Evolutionary conservation across 2,797 vertebrate species (phyloP).

Genomic region (Chromobotia macracanthus): DNA sequence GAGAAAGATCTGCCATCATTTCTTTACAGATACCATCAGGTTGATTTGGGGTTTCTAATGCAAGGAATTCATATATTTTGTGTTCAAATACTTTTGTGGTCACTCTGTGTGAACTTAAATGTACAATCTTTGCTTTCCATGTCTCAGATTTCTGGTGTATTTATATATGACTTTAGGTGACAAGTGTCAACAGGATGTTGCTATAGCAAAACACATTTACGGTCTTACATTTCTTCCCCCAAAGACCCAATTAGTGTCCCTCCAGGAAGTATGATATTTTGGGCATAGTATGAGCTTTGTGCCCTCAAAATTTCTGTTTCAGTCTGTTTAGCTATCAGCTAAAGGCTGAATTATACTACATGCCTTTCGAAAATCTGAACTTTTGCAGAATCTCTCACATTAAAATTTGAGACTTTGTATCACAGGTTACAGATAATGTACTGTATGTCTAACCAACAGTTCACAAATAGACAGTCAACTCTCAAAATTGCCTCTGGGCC

Average conservation of each 20-base stretch:
- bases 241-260: neutral
- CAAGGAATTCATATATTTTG: neutral
- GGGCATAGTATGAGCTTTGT: neutral
- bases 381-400: neutral
- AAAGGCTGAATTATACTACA: neutral
- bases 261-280: conserved; percentile 2
- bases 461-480: neutral
- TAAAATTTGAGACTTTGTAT: neutral
- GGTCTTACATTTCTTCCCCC: neutral
- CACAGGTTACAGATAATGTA: conserved; percentile 5
- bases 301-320: neutral
- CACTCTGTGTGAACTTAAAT: too few relatives aligned
- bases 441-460: neutral
- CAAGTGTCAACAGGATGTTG: neutral
- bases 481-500: conserved; percentile 16
- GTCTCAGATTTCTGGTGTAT: neutral
- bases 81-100: neutral
- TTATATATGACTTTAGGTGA: neutral
- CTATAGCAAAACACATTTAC: neutral
- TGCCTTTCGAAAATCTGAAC: neutral
- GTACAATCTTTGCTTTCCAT: too few relatives aligned
- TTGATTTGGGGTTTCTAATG: neutral
- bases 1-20: too few relatives aligned
- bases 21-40: neutral
- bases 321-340: neutral